Evolutionary conservation across 2,113 vertebrate species (phyloP).

Genomic region (Scytalopus superciliaris): DNA sequence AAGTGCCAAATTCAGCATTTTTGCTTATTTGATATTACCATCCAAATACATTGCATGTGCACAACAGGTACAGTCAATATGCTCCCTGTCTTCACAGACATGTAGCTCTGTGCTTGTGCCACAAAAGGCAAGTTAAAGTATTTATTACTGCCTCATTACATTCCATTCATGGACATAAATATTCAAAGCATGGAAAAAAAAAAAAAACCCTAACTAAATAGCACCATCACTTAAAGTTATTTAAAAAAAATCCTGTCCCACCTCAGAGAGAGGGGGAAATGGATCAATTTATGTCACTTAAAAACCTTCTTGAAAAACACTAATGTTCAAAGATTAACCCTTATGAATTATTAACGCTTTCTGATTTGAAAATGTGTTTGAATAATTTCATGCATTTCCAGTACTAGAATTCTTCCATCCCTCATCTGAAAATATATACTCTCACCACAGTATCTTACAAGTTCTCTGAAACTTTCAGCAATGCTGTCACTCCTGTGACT

Average conservation of each 20-base stretch:
- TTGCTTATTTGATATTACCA: background rate
- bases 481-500: background rate
- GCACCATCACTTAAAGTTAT: background rate
- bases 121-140: background rate
- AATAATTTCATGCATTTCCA: background rate
- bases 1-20: background rate
- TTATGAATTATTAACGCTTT: background rate
- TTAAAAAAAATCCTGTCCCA: background rate
- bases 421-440: background rate
- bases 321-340: background rate
- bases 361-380: slow-evolving; percentile 1
- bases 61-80: background rate
- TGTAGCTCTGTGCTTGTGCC: background rate
- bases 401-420: background rate
- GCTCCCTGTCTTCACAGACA: background rate
- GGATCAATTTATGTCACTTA: background rate
- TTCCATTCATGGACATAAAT: background rate
- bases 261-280: background rate
- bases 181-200: background rate
- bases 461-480: background rate
- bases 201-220: background rate
- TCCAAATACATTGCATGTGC: fast-evolving
- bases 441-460: background rate
- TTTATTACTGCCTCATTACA: background rate
- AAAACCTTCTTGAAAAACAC: background rate